Percentiles rank a stretch among this genome's conserved stretches.
Conservation (phyloP, 2,888 invertebrate species). For the Cyclophora albipunctata region DNA sequence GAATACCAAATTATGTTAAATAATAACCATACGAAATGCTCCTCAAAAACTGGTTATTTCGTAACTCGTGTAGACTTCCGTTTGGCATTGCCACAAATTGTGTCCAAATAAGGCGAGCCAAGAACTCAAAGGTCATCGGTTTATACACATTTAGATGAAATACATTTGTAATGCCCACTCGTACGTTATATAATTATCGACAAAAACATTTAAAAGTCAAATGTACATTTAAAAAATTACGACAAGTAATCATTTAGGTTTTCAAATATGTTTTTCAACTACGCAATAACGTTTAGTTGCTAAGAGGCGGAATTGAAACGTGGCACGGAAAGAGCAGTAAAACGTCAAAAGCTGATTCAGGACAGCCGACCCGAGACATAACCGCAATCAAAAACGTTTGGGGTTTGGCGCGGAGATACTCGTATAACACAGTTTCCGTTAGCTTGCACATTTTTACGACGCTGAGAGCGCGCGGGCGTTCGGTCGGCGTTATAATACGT, state of each 20-base stretch:
- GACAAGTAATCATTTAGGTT: no score
- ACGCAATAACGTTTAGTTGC: no score
- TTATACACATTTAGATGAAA: conserved; percentile 3
- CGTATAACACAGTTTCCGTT: conserved; percentile 44
- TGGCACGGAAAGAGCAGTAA: conserved; percentile 1
- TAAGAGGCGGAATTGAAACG: no score
- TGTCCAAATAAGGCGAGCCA: conserved; percentile 13
- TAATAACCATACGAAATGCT: no score
- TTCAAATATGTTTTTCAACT: no score
- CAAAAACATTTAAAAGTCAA: no score
- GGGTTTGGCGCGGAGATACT: conserved; percentile 11
- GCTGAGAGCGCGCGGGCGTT: conserved; percentile 9
- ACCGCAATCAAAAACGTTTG: conserved; percentile 10
- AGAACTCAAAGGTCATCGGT: conserved; percentile 9
- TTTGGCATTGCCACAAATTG: conserved; percentile 19
- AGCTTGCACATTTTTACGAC: conserved; percentile 62
- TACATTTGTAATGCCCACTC: conserved; percentile 3
- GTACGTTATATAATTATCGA: no score
- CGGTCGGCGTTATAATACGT: conserved; percentile 1
- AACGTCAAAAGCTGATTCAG: conserved; percentile 12
- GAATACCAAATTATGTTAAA: no score
- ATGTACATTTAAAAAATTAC: no score
- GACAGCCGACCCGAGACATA: conserved; percentile 5
- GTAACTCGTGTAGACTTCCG: conserved; percentile 11
- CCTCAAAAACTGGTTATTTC: no score